Evolutionary conservation across 2,888 invertebrate species (phyloP).

Genomic region (Himalopsyche anomala): DNA sequence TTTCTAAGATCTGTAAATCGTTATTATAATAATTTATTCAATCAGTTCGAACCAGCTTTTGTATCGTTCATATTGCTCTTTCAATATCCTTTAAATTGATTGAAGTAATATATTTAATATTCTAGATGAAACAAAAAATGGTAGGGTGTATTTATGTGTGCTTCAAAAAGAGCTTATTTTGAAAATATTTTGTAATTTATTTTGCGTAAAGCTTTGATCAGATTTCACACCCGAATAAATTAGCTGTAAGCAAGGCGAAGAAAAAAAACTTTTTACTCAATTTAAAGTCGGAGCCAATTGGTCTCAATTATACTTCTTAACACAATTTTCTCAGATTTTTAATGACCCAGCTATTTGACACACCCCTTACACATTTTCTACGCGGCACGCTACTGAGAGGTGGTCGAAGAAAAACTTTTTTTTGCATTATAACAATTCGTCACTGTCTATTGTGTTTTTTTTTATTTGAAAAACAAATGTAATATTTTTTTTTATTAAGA

Average conservation of each 20-base stretch:
- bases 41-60: too few relatives aligned
- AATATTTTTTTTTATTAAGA: too few relatives aligned
- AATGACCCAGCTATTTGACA: conserved; percentile 18
- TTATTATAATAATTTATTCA: too few relatives aligned
- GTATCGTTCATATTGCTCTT: too few relatives aligned
- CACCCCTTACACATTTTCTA: conserved; percentile 13
- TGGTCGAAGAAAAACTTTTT: neutral
- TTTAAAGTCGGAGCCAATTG: conserved; percentile 26
- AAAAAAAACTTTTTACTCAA: neutral
- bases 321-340: conserved; percentile 34
- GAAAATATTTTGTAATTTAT: neutral
- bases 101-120: too few relatives aligned
- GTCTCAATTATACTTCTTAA: conserved; percentile 29
- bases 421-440: neutral
- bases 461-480: too few relatives aligned
- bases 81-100: too few relatives aligned
- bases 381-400: conserved; percentile 16
- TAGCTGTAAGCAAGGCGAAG: neutral
- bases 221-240: conserved; percentile 30
- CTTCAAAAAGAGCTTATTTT: neutral
- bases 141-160: neutral
- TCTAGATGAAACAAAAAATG: too few relatives aligned
- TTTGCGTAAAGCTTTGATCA: neutral
- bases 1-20: too few relatives aligned
- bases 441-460: too few relatives aligned